Evolutionary conservation across 2,113 vertebrate genomes (phyloP), one percentile per base, ranked within the genome.

Genomic region (Aegithalos caudatus): DNA sequence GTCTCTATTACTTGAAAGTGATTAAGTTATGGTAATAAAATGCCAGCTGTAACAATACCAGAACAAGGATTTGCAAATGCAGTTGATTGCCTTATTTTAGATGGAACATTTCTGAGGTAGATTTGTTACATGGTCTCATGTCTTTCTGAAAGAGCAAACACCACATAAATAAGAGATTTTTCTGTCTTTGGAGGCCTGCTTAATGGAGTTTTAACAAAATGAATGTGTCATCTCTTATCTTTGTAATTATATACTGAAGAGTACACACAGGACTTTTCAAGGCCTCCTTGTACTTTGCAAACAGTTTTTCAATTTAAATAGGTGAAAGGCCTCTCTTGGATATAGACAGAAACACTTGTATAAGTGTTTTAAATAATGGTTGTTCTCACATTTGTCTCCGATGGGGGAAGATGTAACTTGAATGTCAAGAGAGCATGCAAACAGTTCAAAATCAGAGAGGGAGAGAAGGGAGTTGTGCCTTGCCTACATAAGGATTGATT

Each of bases 181-280:
- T 69, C 42, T 88, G 58, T 37, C 69, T 96, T 91, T 44, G 23
- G 92, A 81, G 72, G 44, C 67, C 42, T 73, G 37, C 67, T 72
- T 90, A 88, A 95, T 92, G 69, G 69, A 83, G 67, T 51, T 85
- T 64, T 65, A 81, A 44, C 57, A 71, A 80, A 89, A 95, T 48
- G 56, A 86, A 89, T 35, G 40, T 95, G 94, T 91, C 86, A 53
- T 61, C 53, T 85, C 81, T 95, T 94, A 87, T 91, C 94, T 87
- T 79, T 29, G 50, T 74, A 89, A 60, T 89, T 91, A 85, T 11
- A 50, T 62, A 54, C 72, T 74, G 65, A 81, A 79, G 69, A 65
- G 83, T 51, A 84, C 73, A 51, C 83, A 35, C 56, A 91, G 87
- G 93, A 84, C 33, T 0, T 92, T 85, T 94, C 91, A 94, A 95